Evolutionary conservation across 2,888 invertebrate species (phyloP), one percentile per base, ranked within the genome.

Genomic region (Eudemis profundana): DNA sequence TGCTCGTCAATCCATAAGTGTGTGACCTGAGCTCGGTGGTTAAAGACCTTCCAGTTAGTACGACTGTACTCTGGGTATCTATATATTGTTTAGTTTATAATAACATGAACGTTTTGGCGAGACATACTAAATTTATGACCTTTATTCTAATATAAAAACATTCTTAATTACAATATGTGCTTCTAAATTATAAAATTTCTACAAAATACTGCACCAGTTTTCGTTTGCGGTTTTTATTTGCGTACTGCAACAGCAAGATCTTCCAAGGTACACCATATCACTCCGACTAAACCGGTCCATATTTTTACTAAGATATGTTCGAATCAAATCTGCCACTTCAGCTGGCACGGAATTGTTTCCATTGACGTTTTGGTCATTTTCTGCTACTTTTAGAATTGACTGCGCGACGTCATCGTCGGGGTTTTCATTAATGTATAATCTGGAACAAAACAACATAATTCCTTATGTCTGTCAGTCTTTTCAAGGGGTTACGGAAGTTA

Each of bases 341-440:
- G 81, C 76, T 67, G 85, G 87, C 0, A 80, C 29, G 0, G 76
- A 72, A 53, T 84, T 81, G 40, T 84, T 83, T 8, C 78, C 74
- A 0, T 64, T 68, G 2, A 74, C 70, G 2, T 81, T 79, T 29
- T 78, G 77, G 5, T 83, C 82, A 0, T 81, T 70, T 5, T 79
- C 74, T 0, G 85, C 78, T 2, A 86, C 51, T 0, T 77, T 78
- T 14, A 84, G 71, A 29, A 78, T 81, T 0, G 72, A 69, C 12
- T 65, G 66, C 0, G 83, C 87, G 1, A 70, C 72, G 1, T 70
- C 70, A 19, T 87, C 87, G 0, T 74, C 66, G 0, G 81, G 79
- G 27, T 84, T 77, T 1, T 82, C 80, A 15, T 78, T 77, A 0
- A 83, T 51, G 36, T 75, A 83, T 47, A 80, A 72, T 50, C 86